Conservation (phyloP, 2,113 vertebrate genomes). For the Anser brachyrhynchus region DNA sequence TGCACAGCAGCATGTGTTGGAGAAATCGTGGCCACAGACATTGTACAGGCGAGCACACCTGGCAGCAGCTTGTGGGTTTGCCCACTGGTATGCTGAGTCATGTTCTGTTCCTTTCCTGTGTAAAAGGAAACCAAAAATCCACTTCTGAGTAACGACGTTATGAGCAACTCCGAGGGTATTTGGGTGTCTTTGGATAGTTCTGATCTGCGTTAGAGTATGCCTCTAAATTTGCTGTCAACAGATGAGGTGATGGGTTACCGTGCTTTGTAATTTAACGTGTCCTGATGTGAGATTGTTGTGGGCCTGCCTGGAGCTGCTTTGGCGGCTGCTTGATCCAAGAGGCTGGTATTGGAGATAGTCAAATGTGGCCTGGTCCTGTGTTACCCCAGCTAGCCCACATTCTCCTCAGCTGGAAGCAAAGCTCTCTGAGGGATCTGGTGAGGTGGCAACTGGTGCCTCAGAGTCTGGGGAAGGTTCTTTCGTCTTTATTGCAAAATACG, state of each 20-base stretch:
- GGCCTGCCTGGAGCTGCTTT: background rate
- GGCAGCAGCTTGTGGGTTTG: background rate
- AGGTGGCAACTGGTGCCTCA: background rate
- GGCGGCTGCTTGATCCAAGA: background rate
- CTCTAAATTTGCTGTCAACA: background rate
- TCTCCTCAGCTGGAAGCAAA: background rate
- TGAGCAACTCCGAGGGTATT: conserved; percentile 15
- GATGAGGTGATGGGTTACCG: conserved; percentile 4
- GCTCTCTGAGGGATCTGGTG: background rate
- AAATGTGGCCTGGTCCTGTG: background rate
- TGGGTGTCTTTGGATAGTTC: background rate
- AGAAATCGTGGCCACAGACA: background rate
- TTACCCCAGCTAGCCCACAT: background rate
- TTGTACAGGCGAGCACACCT: background rate
- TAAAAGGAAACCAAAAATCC: background rate
- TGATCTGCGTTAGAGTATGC: background rate
- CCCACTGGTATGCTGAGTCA: background rate
- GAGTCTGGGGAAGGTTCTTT: background rate
- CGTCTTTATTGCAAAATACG: background rate
- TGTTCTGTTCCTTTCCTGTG: background rate
- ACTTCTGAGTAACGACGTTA: background rate
- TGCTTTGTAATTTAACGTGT: background rate
- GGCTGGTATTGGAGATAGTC: background rate
- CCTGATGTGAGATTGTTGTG: background rate
- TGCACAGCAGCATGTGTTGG: background rate